Evolutionary conservation across 2,113 vertebrate genomes (phyloP).

Genomic region (Cichladusa arquata): DNA sequence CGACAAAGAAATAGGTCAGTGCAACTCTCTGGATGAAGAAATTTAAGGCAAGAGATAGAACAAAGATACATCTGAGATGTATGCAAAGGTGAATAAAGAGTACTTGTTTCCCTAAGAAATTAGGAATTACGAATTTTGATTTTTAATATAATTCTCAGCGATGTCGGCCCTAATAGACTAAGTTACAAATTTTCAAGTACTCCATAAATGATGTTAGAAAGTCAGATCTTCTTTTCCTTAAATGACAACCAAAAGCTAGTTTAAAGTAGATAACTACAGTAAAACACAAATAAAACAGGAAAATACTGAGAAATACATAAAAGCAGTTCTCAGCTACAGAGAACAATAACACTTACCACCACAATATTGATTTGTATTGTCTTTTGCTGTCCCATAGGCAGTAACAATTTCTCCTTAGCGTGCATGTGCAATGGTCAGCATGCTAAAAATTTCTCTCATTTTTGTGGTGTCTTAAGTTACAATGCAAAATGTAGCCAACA

Average conservation of each 20-base stretch:
- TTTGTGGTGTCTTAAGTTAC: neutral
- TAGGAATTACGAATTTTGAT: neutral
- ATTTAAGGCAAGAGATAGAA: neutral
- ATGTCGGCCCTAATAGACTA: neutral
- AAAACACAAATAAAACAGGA: neutral
- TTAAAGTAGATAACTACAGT: neutral
- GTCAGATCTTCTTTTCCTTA: neutral
- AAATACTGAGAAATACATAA: neutral
- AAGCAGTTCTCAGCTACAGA: neutral
- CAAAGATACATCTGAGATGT: neutral
- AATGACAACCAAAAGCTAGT: neutral
- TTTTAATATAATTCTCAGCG: neutral
- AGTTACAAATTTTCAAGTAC: neutral
- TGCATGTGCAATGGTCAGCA: neutral
- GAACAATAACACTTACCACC: neutral
- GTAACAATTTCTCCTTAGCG: neutral
- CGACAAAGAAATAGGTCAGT: neutral
- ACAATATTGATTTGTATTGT: neutral
- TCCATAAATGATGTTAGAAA: neutral
- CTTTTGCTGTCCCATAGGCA: neutral
- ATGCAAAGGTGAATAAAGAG: neutral
- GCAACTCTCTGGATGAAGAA: neutral
- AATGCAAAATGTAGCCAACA: too few relatives aligned
- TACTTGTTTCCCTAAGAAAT: neutral
- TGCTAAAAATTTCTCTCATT: neutral